These are phyloP conservation scores for Podargus strigoides DNA, from an alignment of 2,797 vertebrate species.

Conservation along the genomic window DNA sequence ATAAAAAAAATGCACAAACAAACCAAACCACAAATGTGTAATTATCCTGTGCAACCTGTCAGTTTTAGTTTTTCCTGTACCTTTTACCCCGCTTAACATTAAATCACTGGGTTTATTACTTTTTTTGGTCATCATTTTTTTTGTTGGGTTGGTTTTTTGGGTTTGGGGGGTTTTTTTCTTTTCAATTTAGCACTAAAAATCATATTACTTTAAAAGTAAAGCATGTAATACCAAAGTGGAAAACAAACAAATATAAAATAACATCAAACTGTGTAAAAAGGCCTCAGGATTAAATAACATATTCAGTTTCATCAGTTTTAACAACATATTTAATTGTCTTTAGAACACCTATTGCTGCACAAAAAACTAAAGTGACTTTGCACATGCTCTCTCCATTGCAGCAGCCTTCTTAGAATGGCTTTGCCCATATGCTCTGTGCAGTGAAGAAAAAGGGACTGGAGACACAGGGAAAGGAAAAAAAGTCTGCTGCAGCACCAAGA, in stretches of 20 bases:
- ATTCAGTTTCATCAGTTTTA: not conserved
- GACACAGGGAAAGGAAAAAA: not conserved
- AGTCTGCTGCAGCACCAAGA: not conserved
- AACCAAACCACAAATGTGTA: not conserved
- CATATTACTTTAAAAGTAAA: not conserved
- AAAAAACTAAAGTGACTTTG: not conserved
- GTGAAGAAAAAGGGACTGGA: not conserved
- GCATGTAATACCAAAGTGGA: not conserved
- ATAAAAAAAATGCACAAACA: too few species aligned
- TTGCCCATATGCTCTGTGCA: rapidly evolving
- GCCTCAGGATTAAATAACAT: not conserved
- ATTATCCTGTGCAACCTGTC: not conserved
- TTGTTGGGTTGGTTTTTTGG: too few species aligned
- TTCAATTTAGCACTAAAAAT: not conserved
- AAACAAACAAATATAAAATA: not conserved
- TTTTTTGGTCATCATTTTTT: too few species aligned
- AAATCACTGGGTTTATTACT: not conserved
- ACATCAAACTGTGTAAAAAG: not conserved
- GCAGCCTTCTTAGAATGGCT: not conserved
- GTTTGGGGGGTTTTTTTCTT: not conserved
- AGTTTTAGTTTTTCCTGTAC: not conserved
- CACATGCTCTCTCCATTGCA: not conserved
- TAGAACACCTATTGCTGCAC: not conserved
- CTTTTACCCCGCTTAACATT: not conserved
- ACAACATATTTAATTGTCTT: not conserved